These are phyloP conservation scores for Phodopus roborovskii DNA, from an alignment of 2,113 vertebrate genomes.

Conservation along the genomic window DNA sequence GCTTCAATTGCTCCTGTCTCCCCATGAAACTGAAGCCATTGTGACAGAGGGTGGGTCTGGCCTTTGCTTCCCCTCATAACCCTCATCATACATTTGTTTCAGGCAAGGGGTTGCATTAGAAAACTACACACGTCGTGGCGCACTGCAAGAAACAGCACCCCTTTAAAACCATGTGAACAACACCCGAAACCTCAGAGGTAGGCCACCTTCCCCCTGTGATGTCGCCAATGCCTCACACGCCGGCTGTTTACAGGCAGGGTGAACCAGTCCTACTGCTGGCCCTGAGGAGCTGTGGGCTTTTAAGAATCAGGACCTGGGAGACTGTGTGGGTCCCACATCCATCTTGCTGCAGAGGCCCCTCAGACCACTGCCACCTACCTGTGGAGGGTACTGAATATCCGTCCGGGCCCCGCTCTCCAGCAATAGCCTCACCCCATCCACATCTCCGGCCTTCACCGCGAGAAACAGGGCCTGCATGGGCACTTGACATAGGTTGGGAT, in stretches of 20 bases:
- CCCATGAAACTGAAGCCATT: not conserved
- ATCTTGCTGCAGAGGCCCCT: too few species aligned
- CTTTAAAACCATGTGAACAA: not conserved
- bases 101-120: too few species aligned
- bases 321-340: too few species aligned
- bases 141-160: not conserved
- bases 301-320: too few species aligned
- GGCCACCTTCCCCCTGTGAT: not conserved
- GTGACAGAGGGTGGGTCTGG: not conserved
- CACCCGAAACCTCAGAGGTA: not conserved
- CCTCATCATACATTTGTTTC: not conserved
- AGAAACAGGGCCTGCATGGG: slow-evolving; percentile 90
- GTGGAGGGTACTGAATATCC: slow-evolving; percentile 84
- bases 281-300: not conserved
- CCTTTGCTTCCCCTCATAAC: not conserved
- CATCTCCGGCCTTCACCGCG: slow-evolving; percentile 89
- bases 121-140: not conserved
- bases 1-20: not conserved
- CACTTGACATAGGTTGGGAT: slow-evolving; percentile 88
- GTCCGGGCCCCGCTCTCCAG: slow-evolving; percentile 89
- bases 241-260: not conserved
- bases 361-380: slow-evolving; percentile 77
- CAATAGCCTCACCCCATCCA: slow-evolving; percentile 85
- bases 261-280: not conserved
- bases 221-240: not conserved